A percentile compares a stretch with the other conserved stretches of the same genome.
These are phyloP conservation scores for Linepithema humile DNA, from an alignment of 1,140 invertebrate genomes.

Conservation along the genomic window DNA sequence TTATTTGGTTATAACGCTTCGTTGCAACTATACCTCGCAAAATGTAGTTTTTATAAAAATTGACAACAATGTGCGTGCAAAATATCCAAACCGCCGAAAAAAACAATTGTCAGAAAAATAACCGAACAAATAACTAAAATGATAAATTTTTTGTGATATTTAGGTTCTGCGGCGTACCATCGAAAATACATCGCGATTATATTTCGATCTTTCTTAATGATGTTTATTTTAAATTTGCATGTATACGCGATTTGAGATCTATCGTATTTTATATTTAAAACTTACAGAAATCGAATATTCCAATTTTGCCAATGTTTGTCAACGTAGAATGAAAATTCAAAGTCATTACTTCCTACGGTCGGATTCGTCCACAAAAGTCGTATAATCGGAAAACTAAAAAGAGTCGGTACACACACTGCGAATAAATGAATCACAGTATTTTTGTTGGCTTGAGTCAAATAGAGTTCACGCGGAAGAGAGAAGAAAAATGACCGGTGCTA, in stretches of 20 bases:
- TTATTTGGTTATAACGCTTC: not conserved
- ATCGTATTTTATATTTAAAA: not conserved
- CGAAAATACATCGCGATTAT: slow-evolving; percentile 8
- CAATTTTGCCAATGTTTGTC: not conserved
- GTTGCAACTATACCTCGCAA: not conserved
- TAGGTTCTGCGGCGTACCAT: not conserved
- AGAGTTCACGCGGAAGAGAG: not conserved
- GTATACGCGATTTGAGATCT: not conserved
- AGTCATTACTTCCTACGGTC: not conserved
- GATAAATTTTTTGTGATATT: slow-evolving; percentile 16
- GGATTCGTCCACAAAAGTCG: not conserved
- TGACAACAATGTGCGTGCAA: not conserved
- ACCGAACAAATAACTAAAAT: not conserved
- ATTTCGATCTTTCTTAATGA: not conserved
- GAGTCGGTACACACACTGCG: not conserved
- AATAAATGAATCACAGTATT: slow-evolving; percentile 2
- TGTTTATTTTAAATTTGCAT: not conserved
- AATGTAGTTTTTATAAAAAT: slow-evolving; percentile 12
- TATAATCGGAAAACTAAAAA: not conserved
- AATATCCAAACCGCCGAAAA: slow-evolving; percentile 12
- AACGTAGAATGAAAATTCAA: not conserved
- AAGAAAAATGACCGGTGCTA: not conserved
- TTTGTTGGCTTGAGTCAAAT: slow-evolving; percentile 14
- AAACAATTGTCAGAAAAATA: not conserved
- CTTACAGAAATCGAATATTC: not conserved